Percentiles rank a stretch among this genome's conserved stretches.
Conservation (phyloP, 2,888 invertebrate species). For the Drosophila multiciliata region DNA sequence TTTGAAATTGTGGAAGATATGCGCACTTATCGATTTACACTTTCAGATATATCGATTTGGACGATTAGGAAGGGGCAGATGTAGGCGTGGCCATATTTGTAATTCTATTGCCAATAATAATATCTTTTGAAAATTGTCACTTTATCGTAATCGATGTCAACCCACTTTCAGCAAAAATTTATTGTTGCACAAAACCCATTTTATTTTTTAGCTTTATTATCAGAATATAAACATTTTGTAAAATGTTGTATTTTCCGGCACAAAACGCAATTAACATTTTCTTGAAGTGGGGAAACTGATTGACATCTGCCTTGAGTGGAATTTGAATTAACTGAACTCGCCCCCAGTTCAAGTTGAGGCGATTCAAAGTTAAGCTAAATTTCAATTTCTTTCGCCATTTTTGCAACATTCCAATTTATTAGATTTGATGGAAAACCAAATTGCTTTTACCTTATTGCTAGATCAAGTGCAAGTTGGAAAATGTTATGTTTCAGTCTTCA, state of each 20-base stretch:
- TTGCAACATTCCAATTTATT: background rate
- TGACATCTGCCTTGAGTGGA: conserved; percentile 20
- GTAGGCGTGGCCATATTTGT: no score
- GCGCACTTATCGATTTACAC: background rate
- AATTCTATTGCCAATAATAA: no score
- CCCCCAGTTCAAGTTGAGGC: background rate
- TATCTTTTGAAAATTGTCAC: no score
- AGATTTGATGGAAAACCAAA: background rate
- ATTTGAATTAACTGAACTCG: conserved; percentile 1
- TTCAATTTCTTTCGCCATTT: background rate
- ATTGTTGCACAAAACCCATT: background rate
- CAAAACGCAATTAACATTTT: conserved; percentile 18
- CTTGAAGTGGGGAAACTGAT: conserved; percentile 20
- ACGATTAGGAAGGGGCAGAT: background rate
- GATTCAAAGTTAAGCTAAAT: background rate
- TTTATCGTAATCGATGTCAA: no score
- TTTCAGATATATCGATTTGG: background rate
- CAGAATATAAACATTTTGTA: background rate
- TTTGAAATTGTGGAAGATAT: background rate
- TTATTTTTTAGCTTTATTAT: background rate
- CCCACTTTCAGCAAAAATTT: no score
- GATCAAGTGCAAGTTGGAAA: background rate
- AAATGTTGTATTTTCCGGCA: background rate
- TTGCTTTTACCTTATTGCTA: background rate
- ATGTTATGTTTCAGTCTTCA: background rate